A percentile compares a stretch with the other conserved stretches of the same genome.
These are phyloP conservation scores for Drosophila percnosoma DNA, from an alignment of 2,888 invertebrate genomes.

Conservation along the genomic window DNA sequence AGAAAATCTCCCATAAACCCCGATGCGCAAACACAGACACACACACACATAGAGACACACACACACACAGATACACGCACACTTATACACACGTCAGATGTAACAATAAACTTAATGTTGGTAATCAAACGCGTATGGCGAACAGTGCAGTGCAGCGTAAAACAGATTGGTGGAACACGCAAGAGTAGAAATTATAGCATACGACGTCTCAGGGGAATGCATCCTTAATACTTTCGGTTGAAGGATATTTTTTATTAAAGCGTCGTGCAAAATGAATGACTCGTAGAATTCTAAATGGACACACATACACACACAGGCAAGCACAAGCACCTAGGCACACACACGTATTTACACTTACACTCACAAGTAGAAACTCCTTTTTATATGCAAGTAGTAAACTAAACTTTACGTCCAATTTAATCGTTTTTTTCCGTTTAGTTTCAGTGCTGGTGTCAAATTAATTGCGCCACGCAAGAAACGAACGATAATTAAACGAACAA, in stretches of 20 bases:
- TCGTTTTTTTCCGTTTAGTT: conserved; percentile 41
- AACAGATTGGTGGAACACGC: conserved; percentile 32
- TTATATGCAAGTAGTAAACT: conserved; percentile 28
- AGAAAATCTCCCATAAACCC: conserved; percentile 36
- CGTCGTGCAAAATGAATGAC: conserved; percentile 51
- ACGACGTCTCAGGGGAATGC: conserved; percentile 36
- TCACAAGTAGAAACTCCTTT: conserved; percentile 3
- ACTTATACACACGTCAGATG: conserved; percentile 5
- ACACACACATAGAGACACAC: neutral
- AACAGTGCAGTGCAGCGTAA: neutral
- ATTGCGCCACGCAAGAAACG: conserved; percentile 57
- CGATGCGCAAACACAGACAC: conserved; percentile 8
- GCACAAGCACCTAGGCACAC: conserved; percentile 11
- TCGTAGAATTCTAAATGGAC: conserved; percentile 41
- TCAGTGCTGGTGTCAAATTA: conserved; percentile 54
- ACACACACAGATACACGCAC: neutral
- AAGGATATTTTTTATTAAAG: conserved; percentile 31
- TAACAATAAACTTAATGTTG: conserved; percentile 60
- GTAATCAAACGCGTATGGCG: conserved; percentile 32
- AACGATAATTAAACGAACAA: conserved; percentile 29
- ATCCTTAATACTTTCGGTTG: conserved; percentile 36
- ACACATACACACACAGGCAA: neutral
- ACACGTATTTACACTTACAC: neutral
- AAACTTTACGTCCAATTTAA: conserved; percentile 69
- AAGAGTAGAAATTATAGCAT: conserved; percentile 37